Percentiles rank a stretch among this genome's conserved stretches.
phyloP scores from a whole-genome alignment of 2,113 vertebrate species.

The Atlantisia rogersi region DNA sequence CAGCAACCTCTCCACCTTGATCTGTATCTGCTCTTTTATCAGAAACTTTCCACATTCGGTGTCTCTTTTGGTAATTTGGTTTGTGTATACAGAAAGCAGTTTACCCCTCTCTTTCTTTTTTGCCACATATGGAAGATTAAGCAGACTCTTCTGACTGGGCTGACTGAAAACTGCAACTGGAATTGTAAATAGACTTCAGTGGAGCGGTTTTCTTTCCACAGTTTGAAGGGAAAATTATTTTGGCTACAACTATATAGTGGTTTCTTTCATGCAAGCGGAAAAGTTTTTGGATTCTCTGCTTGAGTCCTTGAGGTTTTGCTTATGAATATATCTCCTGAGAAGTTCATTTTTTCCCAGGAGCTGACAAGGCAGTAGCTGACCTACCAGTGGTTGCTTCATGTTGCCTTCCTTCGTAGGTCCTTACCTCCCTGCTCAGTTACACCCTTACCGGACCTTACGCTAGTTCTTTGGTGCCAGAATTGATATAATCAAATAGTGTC shows the following conservation, averaged over 20 bases:
- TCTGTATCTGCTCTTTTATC: not conserved
- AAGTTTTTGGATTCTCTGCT: constrained; percentile 25
- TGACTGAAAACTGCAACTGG: not conserved
- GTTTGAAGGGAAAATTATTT: not conserved
- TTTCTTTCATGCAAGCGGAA: constrained; percentile 31
- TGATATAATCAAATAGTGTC: not conserved
- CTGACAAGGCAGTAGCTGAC: not conserved
- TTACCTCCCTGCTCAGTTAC: not conserved
- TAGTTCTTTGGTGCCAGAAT: not conserved
- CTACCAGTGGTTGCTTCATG: not conserved
- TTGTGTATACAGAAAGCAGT: not conserved
- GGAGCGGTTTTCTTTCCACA: constrained; percentile 2
- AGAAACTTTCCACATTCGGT: not conserved
- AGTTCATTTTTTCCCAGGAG: not conserved
- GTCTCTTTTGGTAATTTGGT: not conserved
- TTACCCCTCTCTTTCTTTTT: not conserved
- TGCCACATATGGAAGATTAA: not conserved
- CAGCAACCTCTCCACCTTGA: not conserved
- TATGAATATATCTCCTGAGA: constrained; percentile 42
- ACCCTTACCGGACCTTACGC: not conserved
- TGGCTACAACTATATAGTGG: not conserved
- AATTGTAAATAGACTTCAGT: constrained; percentile 3
- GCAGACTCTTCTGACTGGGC: not conserved
- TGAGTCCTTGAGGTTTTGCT: constrained; percentile 53
- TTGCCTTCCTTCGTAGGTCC: accelerated